Evolutionary conservation across 92 coral and sea anemone species (phyloP).

Genomic region (Metridium senile): DNA sequence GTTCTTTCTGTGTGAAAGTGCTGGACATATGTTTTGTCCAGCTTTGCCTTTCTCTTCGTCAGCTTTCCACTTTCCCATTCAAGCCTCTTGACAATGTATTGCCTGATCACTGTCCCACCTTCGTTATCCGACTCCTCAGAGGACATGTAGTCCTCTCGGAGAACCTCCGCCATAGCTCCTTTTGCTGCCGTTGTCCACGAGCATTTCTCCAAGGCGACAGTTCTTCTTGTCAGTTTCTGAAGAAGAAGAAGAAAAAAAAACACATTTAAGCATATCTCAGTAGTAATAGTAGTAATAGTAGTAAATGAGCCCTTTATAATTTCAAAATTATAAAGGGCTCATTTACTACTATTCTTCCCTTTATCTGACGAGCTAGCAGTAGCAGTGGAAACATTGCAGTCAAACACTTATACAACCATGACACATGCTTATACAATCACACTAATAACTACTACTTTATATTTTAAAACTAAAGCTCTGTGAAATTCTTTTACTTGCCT

Average conservation of each 20-base stretch:
- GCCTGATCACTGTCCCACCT: slow-evolving; percentile 1
- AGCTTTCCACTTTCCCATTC: slow-evolving; percentile 38
- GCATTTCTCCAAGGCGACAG: slow-evolving; percentile 17
- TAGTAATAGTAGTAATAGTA: too few relatives aligned
- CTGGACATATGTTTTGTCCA: slow-evolving; percentile 19
- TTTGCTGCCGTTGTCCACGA: slow-evolving; percentile 29
- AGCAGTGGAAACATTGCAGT: too few relatives aligned
- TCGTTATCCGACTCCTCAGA: slow-evolving; percentile 33
- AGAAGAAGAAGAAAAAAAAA: background rate
- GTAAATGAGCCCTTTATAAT: too few relatives aligned
- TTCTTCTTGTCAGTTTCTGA: slow-evolving; percentile 45
- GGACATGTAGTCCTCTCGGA: slow-evolving; percentile 39
- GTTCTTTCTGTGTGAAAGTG: slow-evolving; percentile 36
- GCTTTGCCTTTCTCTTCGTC: slow-evolving; percentile 27
- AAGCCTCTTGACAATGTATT: slow-evolving; percentile 23
- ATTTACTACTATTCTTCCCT: too few relatives aligned
- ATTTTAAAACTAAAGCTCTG: too few relatives aligned
- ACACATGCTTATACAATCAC: too few relatives aligned
- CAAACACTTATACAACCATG: too few relatives aligned
- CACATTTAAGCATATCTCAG: background rate
- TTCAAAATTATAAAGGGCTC: too few relatives aligned
- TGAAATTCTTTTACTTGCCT: too few relatives aligned
- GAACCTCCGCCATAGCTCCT: slow-evolving; percentile 39
- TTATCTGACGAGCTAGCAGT: too few relatives aligned
- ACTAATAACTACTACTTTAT: too few relatives aligned